Evolutionary conservation across 2,797 vertebrate genomes (phyloP).

Genomic region (Erethizon dorsatum): DNA sequence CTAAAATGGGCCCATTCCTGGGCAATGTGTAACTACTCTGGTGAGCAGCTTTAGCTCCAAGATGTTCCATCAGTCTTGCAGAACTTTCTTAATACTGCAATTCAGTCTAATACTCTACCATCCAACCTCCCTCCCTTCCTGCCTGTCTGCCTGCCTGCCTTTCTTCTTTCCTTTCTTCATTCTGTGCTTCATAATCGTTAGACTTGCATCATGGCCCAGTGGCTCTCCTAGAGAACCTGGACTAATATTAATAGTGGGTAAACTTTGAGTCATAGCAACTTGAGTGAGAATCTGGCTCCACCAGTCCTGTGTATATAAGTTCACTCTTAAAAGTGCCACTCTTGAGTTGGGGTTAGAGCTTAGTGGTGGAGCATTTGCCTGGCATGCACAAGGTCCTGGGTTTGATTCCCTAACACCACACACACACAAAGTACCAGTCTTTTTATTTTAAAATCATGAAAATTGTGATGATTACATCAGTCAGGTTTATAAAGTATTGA

Average conservation of each 20-base stretch:
- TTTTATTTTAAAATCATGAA: conserved; percentile 11
- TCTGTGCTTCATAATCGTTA: neutral
- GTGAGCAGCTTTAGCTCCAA: neutral
- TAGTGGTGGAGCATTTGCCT: neutral
- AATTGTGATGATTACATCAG: neutral
- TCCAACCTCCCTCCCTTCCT: neutral
- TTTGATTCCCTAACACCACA: neutral
- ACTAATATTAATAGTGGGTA: neutral
- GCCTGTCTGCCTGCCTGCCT: rapidly evolving
- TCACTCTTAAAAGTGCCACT: conserved; percentile 33
- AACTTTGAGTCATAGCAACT: conserved; percentile 16
- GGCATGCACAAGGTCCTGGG: too few relatives aligned
- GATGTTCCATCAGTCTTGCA: neutral
- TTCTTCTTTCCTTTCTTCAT: neutral
- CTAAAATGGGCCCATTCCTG: neutral
- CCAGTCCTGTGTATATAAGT: neutral
- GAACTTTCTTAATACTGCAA: conserved; percentile 12
- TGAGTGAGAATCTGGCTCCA: conserved; percentile 11
- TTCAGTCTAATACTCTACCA: neutral
- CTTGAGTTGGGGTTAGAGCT: too few relatives aligned
- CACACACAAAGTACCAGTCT: neutral
- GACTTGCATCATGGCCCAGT: neutral
- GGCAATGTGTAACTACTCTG: neutral
- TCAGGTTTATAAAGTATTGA: neutral
- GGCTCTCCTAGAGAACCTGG: neutral